Base-by-base conservation (phyloP, 2,888 invertebrate species). In the Bimastos eiseni region DNA sequence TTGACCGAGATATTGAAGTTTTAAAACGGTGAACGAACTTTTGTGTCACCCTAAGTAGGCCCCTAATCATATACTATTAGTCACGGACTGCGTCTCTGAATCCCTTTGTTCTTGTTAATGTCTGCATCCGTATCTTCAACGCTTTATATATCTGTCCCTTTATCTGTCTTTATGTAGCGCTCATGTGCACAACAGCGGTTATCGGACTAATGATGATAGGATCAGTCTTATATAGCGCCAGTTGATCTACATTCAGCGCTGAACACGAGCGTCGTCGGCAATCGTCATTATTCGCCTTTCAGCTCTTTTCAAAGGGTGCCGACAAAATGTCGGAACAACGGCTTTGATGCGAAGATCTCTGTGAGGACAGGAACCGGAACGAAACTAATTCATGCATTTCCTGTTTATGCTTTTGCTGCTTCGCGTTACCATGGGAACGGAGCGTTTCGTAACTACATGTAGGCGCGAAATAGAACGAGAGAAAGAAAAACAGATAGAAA, bases 151-250 rank as follows among this genome's bases (percentile, higher is more conserved):
- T 30, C 5, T n/a, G 17, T 17, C 11, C n/a, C 30, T n/a, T n/a
- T n/a, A n/a, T n/a, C n/a, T n/a, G n/a, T n/a, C n/a, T 70, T 70
- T 70, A 70, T 70, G n/a, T 70, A 70, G 70, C 70, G 6, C 70
- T n/a, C 11, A 4, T 11, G 6, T 30, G 70, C 30, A 70, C 70
- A n/a, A 70, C 8, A 70, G 13, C n/a, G 70, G 70, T 70, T 13
- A n/a, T n/a, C n/a, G 30, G 11, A 70, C n/a, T 70, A n/a, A 70
- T 70, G 70, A 70, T 11, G 70, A 6, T n/a, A n/a, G n/a, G 70
- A 70, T 70, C 70, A 70, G n/a, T 70, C n/a, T 70, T 70, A n/a
- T 70, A 70, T n/a, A 70, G 70, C 70, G 70, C 70, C 70, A n/a
- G 70, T 70, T 70, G 70, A 70, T 70, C 70, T 70, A n/a, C 70